A percentile compares a stretch with the other conserved stretches of the same genome.
Evolutionary conservation across 2,113 vertebrate genomes (phyloP).

Genomic region (Crocuta crocuta): DNA sequence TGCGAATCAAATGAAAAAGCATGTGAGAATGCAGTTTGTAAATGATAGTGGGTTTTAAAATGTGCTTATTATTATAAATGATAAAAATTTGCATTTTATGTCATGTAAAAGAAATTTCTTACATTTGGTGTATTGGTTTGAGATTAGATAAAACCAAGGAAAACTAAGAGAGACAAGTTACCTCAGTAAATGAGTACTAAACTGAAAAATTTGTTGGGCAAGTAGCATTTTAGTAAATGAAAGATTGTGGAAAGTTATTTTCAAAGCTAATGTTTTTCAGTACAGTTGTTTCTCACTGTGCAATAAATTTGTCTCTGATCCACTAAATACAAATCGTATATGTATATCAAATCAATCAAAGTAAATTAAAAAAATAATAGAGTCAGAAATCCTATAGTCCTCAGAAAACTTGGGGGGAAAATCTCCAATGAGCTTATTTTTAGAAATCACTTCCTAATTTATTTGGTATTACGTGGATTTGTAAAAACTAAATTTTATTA

Average conservation of each 20-base stretch:
- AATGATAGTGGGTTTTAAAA: slow-evolving; percentile 6
- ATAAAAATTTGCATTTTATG: not conserved
- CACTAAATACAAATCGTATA: slow-evolving; percentile 27
- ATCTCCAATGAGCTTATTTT: not conserved
- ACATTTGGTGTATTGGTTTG: not conserved
- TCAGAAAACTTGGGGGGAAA: not conserved
- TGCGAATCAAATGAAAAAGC: not conserved
- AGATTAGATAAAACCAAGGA: not conserved
- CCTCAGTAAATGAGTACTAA: not conserved
- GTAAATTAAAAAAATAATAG: slow-evolving; percentile 9
- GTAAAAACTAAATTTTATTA: slow-evolving; percentile 39
- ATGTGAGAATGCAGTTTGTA: not conserved
- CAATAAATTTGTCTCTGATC: slow-evolving; percentile 3
- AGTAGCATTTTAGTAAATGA: slow-evolving; percentile 31
- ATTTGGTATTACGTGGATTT: not conserved
- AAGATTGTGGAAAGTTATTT: slow-evolving; percentile 48
- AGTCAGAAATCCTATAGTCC: not conserved
- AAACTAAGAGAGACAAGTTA: slow-evolving; percentile 24
- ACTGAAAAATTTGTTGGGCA: slow-evolving; percentile 9
- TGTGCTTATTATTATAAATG: not conserved
- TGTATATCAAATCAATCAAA: slow-evolving; percentile 48
- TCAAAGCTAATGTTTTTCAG: slow-evolving; percentile 53
- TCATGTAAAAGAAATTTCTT: not conserved
- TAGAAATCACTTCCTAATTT: not conserved
- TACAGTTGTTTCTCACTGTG: not conserved